These are phyloP conservation scores for Argya squamiceps DNA, from an alignment of 2,797 vertebrate genomes.

Conservation along the genomic window DNA sequence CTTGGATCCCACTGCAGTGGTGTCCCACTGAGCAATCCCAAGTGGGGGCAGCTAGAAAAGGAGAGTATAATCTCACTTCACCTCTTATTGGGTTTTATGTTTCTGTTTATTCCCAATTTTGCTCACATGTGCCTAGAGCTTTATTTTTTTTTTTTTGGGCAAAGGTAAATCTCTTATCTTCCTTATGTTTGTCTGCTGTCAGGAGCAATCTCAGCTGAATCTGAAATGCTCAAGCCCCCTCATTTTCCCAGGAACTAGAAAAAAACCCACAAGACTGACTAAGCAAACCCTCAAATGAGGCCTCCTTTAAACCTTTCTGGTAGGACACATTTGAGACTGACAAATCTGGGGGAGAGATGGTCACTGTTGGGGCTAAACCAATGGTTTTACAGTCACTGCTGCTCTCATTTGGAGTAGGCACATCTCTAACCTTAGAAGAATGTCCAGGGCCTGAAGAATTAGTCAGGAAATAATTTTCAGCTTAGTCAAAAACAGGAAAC, in stretches of 20 bases:
- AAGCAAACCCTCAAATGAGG: not conserved
- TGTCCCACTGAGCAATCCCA: not conserved
- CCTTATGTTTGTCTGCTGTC: not conserved
- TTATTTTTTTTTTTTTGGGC: not conserved
- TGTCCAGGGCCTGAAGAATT: not conserved
- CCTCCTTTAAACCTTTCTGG: not conserved
- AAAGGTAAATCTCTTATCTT: constrained; percentile 1
- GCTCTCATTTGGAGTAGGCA: not conserved
- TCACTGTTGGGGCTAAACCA: not conserved
- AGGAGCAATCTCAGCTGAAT: not conserved
- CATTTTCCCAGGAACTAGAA: not conserved
- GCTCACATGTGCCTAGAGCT: not conserved
- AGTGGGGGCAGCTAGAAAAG: not conserved
- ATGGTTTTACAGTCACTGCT: not conserved
- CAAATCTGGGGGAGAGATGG: not conserved
- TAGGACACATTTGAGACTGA: not conserved
- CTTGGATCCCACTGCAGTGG: not conserved
- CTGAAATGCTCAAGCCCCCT: not conserved
- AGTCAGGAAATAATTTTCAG: not conserved
- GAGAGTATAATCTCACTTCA: not conserved
- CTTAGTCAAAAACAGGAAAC: not conserved
- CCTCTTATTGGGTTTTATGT: not conserved
- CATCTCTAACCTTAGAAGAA: not conserved
- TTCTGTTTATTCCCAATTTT: constrained; percentile 10
- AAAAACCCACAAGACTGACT: not conserved